Base-by-base conservation (phyloP, 2,888 invertebrate genomes). In the Hesperia comma region DNA sequence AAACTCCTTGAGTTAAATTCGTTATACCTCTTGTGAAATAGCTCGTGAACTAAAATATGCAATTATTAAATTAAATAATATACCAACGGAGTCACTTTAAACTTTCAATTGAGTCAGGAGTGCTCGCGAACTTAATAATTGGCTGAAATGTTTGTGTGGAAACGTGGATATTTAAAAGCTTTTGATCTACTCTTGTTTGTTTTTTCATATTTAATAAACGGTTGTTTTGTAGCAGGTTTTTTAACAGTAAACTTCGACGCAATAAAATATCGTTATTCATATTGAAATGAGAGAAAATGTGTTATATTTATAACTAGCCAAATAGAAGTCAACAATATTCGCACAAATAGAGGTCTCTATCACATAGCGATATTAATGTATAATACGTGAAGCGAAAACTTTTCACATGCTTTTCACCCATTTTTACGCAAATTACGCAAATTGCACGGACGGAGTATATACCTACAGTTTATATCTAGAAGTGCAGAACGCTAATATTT, bases 1-100 rank as follows among this genome's bases (percentile, higher is more conserved):
- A 37, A 15, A 74, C 70, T 71, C 68, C 64, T 68, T 61, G 56
- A 46, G 15, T 51, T 17, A 49, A 46, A 51, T 51, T 61, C 15
- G 19, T 58, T 58, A 41, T 43, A 26, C 43, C 43, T 58, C 58
- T 41, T 61, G 15, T 61, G 49, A 51, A 61, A 51, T 41, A 15
- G 19, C 19, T 51, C 33, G 33, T 37, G 26, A 61, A 61, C 61
- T 61, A 19, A 19, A 51, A 49, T 19, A 51, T 37, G 32, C 17
- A 57, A 61, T 51, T 61, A 61, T 61, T 53, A 61, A 61, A 53
- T 61, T 40, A 61, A 61, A 61, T 61, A 61, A 61, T 61, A 53
- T 61, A 40, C 49, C 19, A 40, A n/a, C 17, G 21, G 51, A 61
- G 40, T 17, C 51, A 61, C 53, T 60, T 61, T 40, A 14, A 61